These are phyloP conservation scores for Eurytoma adleriae DNA, from an alignment of 2,888 invertebrate genomes.

Conservation along the genomic window DNA sequence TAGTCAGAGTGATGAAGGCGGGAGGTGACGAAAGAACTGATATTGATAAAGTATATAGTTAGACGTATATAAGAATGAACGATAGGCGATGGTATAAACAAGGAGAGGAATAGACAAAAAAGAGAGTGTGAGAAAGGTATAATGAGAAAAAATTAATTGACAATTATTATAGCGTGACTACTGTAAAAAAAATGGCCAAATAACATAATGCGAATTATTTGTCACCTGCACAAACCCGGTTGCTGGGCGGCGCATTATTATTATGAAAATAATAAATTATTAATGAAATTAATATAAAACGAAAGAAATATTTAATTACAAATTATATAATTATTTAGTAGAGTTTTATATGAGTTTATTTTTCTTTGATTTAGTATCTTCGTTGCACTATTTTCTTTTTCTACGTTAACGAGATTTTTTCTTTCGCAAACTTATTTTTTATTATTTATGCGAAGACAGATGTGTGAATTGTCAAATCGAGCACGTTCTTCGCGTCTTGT, in stretches of 20 bases:
- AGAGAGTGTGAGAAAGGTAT: conserved; percentile 45
- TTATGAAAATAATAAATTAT: conserved; percentile 76
- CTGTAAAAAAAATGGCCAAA: conserved; percentile 75
- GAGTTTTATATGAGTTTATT: conserved; percentile 64
- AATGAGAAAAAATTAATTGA: conserved; percentile 70
- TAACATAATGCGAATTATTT: conserved; percentile 70
- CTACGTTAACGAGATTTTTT: conserved; percentile 61
- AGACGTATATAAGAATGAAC: conserved; percentile 63
- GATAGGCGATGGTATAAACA: conserved; percentile 42
- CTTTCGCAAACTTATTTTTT: conserved; percentile 52
- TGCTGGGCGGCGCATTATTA: conserved; percentile 71
- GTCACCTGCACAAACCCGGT: conserved; percentile 67
- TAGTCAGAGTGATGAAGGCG: conserved; percentile 70
- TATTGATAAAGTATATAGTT: conserved; percentile 77
- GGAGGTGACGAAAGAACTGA: conserved; percentile 75
- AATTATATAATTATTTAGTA: conserved; percentile 72
- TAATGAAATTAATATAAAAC: conserved; percentile 76
- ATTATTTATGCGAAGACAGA: conserved; percentile 52
- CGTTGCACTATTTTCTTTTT: conserved; percentile 62
- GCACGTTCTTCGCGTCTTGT: conserved; percentile 61
- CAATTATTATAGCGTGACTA: conserved; percentile 70
- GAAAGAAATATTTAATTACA: conserved; percentile 75
- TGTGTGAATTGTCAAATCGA: conserved; percentile 49
- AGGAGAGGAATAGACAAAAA: conserved; percentile 19
- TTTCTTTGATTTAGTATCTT: conserved; percentile 58